These are phyloP conservation scores for Harmothoe impar DNA, from an alignment of 2,888 invertebrate species.

Conservation along the genomic window DNA sequence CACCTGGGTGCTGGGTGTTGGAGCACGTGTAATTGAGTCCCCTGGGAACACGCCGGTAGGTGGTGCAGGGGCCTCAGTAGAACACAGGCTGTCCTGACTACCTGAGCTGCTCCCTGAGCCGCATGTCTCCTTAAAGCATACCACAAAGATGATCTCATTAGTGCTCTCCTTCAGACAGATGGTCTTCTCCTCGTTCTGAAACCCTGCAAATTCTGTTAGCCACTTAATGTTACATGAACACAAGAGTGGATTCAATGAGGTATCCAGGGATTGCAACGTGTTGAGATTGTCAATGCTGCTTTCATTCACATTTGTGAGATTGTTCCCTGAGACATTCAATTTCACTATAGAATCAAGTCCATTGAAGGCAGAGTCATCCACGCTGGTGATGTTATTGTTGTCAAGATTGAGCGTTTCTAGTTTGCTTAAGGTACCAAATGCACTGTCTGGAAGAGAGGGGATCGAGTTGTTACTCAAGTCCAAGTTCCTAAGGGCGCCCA, in stretches of 20 bases:
- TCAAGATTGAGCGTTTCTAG: slow-evolving; percentile 6
- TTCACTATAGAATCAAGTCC: slow-evolving; percentile 36
- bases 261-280: slow-evolving; percentile 16
- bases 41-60: slow-evolving; percentile 23
- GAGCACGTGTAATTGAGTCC: not conserved
- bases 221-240: slow-evolving; percentile 28
- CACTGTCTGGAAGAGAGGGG: not conserved
- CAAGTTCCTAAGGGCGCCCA: not conserved
- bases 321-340: slow-evolving; percentile 44
- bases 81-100: not conserved
- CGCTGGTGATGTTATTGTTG: slow-evolving; percentile 22
- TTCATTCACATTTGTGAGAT: slow-evolving; percentile 24
- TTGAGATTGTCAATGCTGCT: not conserved
- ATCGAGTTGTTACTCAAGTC: slow-evolving; percentile 36
- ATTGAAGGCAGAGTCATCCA: not conserved
- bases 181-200: slow-evolving; percentile 27
- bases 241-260: slow-evolving; percentile 4
- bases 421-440: not conserved
- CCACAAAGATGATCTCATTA: not conserved
- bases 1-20: not conserved
- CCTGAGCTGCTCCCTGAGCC: too few species aligned
- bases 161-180: not conserved
- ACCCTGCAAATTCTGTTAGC: not conserved
- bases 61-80: not conserved
- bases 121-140: slow-evolving; percentile 7